Evolutionary conservation across 2,113 vertebrate species (phyloP).

Genomic region (Eubucco bourcierii): DNA sequence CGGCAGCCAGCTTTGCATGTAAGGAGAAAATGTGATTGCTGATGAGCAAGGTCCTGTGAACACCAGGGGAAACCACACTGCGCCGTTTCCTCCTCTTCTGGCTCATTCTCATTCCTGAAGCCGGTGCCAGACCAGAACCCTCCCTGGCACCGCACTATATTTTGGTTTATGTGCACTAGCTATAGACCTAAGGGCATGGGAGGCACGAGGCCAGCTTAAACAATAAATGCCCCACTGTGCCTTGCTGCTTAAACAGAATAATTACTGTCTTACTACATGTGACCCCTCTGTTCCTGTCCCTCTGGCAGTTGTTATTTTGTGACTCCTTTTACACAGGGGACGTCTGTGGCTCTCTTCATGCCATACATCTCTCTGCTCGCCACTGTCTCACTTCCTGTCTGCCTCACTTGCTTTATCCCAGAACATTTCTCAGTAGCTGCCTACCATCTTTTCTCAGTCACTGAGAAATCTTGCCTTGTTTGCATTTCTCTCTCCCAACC

Average conservation of each 20-base stretch:
- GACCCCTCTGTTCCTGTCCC: conserved; percentile 36
- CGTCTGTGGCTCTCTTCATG: not conserved
- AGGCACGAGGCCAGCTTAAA: conserved; percentile 56
- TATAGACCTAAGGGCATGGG: conserved; percentile 42
- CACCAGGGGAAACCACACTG: conserved; percentile 24
- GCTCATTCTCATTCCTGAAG: conserved; percentile 39
- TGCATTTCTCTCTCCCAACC: not conserved
- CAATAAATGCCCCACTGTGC: conserved; percentile 49
- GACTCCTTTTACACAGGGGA: conserved; percentile 23
- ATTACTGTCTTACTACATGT: conserved; percentile 40
- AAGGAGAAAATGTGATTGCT: not conserved
- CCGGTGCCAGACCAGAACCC: conserved; percentile 47
- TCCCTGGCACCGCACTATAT: conserved; percentile 21
- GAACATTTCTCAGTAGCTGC: not conserved
- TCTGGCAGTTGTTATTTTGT: conserved; percentile 29
- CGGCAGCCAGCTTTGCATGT: not conserved
- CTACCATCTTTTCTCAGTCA: conserved; percentile 6
- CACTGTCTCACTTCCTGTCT: not conserved
- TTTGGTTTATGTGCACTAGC: conserved; percentile 60
- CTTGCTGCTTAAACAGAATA: conserved; percentile 50
- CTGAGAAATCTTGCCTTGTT: not conserved
- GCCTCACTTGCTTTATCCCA: not conserved
- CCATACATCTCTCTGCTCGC: not conserved
- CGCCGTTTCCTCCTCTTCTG: conserved; percentile 41
- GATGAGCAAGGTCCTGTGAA: conserved; percentile 8